phyloP scores from a whole-genome alignment of 2,113 vertebrate species.

The Copsychus sechellarum region DNA sequence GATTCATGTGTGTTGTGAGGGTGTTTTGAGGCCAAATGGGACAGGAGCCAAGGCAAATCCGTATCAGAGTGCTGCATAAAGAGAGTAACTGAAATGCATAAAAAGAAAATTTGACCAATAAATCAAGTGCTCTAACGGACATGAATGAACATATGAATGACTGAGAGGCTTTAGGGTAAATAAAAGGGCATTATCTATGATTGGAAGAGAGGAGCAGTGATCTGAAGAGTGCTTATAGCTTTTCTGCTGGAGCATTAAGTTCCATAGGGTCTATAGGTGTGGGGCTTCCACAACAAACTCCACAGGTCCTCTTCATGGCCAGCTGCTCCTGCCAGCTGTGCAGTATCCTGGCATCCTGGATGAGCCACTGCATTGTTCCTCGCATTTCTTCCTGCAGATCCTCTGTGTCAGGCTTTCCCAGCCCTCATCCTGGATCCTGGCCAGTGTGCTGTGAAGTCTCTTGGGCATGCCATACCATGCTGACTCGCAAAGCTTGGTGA shows the following conservation, averaged over 20 bases:
- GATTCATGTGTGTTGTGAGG: neutral
- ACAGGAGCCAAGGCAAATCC: neutral
- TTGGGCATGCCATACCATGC: rapidly evolving
- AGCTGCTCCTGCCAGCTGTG: neutral
- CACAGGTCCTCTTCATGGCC: neutral
- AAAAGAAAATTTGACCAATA: neutral
- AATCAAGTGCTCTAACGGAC: neutral
- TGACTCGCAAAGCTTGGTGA: neutral
- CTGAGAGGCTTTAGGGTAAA: neutral
- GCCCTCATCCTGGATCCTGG: neutral
- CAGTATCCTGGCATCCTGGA: neutral
- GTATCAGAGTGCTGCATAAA: neutral
- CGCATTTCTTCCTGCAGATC: neutral
- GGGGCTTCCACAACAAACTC: neutral
- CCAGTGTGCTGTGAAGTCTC: neutral
- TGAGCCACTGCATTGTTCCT: neutral
- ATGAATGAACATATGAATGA: too few species aligned
- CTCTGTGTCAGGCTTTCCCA: neutral
- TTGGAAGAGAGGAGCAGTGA: neutral
- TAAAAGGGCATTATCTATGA: neutral
- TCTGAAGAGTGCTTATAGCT: neutral
- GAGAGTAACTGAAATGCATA: neutral
- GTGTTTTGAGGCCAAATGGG: neutral
- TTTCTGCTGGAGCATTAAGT: neutral
- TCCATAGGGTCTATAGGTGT: rapidly evolving